Evolutionary conservation across 1,140 invertebrate genomes (phyloP), one percentile per base, ranked within the genome.

Genomic region (Pseudomyrmex flavicornis): DNA sequence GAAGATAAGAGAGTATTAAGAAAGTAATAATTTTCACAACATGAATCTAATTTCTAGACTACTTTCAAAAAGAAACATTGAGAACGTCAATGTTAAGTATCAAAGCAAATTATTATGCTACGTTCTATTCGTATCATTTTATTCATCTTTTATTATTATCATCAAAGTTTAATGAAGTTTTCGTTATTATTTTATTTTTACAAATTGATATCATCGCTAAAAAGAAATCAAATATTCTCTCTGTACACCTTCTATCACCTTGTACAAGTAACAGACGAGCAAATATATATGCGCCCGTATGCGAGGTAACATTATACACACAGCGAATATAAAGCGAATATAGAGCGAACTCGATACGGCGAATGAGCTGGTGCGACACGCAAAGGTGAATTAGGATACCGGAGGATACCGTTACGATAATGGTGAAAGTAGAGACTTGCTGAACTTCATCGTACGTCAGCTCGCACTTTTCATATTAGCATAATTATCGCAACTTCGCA

Each of bases 351-450:
- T 20, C 69, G 86, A 88, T 84, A 88, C 80, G 61, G 56, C 62
- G 54, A 80, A 65, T 62, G 68, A 61, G 61, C 63, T 20, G 69
- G 72, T 72, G 85, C 20, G 54, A 85, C 73, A 83, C 84, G 82
- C 75, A 68, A 77, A 84, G 75, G 74, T 82, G 84, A 91, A 91
- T 91, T 90, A 91, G 89, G 85, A 84, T 91, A 88, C 82, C 83
- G 56, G 35, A 69, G 73, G 85, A 85, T 82, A 85, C 82, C 84
- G 82, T 86, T 91, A 91, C 91, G 86, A 88, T 91, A 90, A 90
- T 91, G 90, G 91, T 89, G 91, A 92, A 92, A 92, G 91, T 91
- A 89, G 89, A 87, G 85, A 83, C 80, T 77, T 70, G 83, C 83
- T 46, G 62, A 84, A 73, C 46, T 54, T 72, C 50, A 15, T 62